Percentiles rank a stretch among this genome's conserved stretches.
Conservation (phyloP, 2,888 invertebrate genomes). For the Acrobasis suavella region DNA sequence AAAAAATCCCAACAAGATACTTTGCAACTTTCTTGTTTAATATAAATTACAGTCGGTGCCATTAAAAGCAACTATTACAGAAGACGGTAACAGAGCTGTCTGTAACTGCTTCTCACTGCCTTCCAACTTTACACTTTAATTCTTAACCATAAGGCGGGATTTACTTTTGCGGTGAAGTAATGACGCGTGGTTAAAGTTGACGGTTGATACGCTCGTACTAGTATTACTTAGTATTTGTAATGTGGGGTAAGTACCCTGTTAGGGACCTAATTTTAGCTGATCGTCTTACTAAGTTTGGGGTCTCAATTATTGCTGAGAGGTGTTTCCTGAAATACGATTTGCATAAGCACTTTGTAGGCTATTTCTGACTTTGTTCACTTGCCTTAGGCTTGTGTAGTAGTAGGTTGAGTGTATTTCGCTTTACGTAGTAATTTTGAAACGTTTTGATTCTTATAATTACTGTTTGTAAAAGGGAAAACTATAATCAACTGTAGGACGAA, state of each 20-base stretch:
- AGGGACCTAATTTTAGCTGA: not conserved
- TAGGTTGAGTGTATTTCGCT: no score
- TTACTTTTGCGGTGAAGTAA: not conserved
- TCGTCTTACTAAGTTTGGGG: not conserved
- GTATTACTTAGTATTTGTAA: constrained; percentile 13
- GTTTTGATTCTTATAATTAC: no score
- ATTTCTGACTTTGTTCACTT: no score
- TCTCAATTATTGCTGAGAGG: not conserved
- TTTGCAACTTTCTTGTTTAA: constrained; percentile 14
- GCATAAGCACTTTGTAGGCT: no score
- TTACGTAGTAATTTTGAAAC: no score
- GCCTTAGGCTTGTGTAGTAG: no score
- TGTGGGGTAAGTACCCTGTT: constrained; percentile 8
- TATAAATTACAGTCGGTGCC: constrained; percentile 8
- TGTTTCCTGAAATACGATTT: not conserved
- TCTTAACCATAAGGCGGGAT: not conserved
- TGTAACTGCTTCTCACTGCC: not conserved
- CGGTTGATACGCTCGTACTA: not conserved
- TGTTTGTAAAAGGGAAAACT: no score
- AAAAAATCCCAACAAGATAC: not conserved
- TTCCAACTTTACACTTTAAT: not conserved
- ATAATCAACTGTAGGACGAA: no score
- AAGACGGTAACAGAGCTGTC: constrained; percentile 1
- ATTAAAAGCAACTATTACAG: constrained; percentile 6
- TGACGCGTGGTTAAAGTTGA: not conserved